Percentiles rank a stretch among this genome's conserved stretches.
These are phyloP conservation scores for Diplodus sargus DNA, from an alignment of 2,797 vertebrate species.

Conservation along the genomic window DNA sequence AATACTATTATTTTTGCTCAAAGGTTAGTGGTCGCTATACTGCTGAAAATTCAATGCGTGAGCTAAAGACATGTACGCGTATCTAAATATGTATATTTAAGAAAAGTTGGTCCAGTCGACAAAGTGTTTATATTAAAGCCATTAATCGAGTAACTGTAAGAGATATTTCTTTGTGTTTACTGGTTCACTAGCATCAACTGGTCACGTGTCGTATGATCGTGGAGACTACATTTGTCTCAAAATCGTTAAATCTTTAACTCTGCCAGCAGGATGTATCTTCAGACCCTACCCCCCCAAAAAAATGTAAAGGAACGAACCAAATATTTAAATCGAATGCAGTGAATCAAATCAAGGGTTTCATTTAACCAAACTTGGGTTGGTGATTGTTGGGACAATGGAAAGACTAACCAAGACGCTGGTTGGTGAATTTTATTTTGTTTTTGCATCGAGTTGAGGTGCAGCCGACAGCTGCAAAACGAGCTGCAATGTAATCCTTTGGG, in stretches of 20 bases:
- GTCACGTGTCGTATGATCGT: background rate
- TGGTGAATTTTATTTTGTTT: too few relatives aligned
- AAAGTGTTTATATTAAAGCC: slow-evolving; percentile 24
- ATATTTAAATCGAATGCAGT: background rate
- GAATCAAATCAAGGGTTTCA: too few relatives aligned
- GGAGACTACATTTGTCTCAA: background rate
- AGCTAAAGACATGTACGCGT: slow-evolving; percentile 44
- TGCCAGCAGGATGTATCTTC: background rate
- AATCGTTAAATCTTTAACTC: background rate
- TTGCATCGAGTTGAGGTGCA: too few relatives aligned
- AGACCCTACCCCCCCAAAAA: background rate
- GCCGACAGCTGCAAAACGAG: too few relatives aligned
- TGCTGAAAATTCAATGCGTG: slow-evolving; percentile 54
- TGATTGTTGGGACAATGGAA: too few relatives aligned
- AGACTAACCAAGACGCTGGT: too few relatives aligned
- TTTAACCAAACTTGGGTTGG: too few relatives aligned
- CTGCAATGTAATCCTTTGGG: too few relatives aligned
- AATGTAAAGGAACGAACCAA: background rate
- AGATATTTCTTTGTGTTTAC: background rate
- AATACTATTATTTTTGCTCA: slow-evolving; percentile 40
- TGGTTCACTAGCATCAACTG: background rate
- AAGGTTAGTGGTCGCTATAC: slow-evolving; percentile 60
- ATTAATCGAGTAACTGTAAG: background rate
- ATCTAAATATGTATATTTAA: slow-evolving; percentile 35
- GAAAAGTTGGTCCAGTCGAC: slow-evolving; percentile 42